These are phyloP conservation scores for Anomalospiza imberbis DNA, from an alignment of 2,797 vertebrate genomes.

Conservation along the genomic window DNA sequence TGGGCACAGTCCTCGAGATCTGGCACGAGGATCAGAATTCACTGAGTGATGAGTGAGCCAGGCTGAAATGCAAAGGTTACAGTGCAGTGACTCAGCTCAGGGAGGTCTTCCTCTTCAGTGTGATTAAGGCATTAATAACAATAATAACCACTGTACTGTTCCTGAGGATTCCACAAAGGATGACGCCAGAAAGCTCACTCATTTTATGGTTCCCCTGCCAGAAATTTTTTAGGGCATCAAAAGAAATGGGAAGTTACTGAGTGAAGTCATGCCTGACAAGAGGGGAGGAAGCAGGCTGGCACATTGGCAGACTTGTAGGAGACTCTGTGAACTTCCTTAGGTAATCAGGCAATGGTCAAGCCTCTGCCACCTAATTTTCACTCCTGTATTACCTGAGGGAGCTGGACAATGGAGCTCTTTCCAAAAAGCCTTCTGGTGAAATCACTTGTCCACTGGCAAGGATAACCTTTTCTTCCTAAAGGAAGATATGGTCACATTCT, in stretches of 20 bases:
- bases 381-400: background rate
- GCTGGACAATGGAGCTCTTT: background rate
- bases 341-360: background rate
- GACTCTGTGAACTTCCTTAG: background rate
- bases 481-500: background rate
- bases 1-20: rapidly evolving
- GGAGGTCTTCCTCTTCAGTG: background rate
- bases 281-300: background rate
- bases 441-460: background rate
- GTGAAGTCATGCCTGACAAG: background rate
- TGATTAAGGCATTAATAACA: background rate
- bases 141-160: background rate
- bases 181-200: background rate
- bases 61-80: background rate
- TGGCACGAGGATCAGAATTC: background rate
- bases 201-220: background rate
- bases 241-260: background rate
- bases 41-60: background rate
- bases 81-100: background rate
- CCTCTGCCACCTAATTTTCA: background rate
- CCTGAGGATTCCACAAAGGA: background rate
- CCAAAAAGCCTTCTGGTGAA: background rate
- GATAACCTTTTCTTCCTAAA: background rate
- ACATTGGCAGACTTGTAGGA: background rate
- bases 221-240: background rate